A percentile compares a stretch with the other conserved stretches of the same genome.
Evolutionary conservation across 2,113 vertebrate genomes (phyloP).

Genomic region (Catagonus wagneri): DNA sequence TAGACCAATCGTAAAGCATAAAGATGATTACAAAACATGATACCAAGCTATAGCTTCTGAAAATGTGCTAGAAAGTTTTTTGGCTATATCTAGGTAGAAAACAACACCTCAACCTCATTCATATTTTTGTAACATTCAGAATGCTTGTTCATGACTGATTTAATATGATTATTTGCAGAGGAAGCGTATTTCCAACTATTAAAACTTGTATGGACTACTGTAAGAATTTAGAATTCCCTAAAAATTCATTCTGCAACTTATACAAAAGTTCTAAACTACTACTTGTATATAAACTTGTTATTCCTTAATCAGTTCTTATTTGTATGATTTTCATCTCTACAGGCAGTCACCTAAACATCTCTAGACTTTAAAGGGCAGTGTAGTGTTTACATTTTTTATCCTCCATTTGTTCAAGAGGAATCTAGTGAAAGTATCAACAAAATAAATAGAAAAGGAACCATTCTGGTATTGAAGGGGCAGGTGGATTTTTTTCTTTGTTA

Average conservation of each 20-base stretch:
- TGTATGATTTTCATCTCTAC: neutral
- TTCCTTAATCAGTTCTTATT: conserved; percentile 24
- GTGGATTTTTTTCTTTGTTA: conserved; percentile 29
- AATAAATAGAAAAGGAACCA: neutral
- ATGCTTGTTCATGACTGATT: neutral
- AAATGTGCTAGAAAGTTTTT: neutral
- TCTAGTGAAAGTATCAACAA: conserved; percentile 24
- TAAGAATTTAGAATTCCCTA: conserved; percentile 11
- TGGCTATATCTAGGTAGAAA: neutral
- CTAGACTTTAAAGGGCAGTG: neutral
- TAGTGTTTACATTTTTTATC: neutral
- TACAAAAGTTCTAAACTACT: conserved; percentile 27
- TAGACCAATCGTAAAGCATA: conserved; percentile 26
- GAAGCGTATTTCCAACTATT: neutral
- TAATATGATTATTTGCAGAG: neutral
- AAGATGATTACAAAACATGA: conserved; percentile 10
- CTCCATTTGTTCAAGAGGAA: neutral
- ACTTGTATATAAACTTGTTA: neutral
- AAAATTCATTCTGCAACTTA: neutral
- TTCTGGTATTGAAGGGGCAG: neutral
- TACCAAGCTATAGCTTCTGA: neutral
- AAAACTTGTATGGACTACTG: neutral
- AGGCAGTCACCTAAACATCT: neutral
- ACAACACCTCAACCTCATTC: neutral
- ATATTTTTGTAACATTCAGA: neutral